Evolutionary conservation across 1,140 invertebrate species (phyloP).

Genomic region (Metopolophium dirhodum): DNA sequence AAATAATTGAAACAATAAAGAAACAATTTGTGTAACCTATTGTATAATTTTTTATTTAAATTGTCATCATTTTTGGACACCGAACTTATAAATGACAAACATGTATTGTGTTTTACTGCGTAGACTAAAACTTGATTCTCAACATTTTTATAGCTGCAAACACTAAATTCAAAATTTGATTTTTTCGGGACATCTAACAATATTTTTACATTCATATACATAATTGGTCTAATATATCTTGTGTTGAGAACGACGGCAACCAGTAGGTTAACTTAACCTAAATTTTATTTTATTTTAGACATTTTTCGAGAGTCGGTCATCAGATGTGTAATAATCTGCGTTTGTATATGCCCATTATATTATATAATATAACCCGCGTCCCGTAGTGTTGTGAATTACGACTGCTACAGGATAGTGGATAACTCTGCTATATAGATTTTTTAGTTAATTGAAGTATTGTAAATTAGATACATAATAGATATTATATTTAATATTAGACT

Average conservation of each 20-base stretch:
- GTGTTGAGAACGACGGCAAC: no score
- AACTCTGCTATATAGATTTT: neutral
- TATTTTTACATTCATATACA: no score
- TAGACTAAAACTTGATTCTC: neutral
- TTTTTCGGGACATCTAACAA: neutral
- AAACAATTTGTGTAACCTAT: neutral
- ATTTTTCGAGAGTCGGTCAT: neutral
- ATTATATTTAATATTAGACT: no score
- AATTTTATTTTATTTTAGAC: no score
- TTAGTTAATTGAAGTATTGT: neutral
- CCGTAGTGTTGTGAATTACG: no score
- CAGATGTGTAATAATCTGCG: neutral
- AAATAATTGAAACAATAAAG: neutral
- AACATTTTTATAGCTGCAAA: neutral
- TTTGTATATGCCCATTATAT: neutral
- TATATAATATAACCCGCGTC: neutral
- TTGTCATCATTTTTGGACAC: neutral
- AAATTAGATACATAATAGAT: neutral
- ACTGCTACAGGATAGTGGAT: neutral
- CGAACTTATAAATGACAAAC: neutral
- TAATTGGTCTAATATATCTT: no score
- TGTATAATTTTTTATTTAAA: neutral
- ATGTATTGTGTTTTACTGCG: neutral
- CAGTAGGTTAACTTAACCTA: no score
- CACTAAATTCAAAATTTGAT: neutral